phyloP scores from a whole-genome alignment of 2,797 vertebrate species.

The Lithobates pipiens region DNA sequence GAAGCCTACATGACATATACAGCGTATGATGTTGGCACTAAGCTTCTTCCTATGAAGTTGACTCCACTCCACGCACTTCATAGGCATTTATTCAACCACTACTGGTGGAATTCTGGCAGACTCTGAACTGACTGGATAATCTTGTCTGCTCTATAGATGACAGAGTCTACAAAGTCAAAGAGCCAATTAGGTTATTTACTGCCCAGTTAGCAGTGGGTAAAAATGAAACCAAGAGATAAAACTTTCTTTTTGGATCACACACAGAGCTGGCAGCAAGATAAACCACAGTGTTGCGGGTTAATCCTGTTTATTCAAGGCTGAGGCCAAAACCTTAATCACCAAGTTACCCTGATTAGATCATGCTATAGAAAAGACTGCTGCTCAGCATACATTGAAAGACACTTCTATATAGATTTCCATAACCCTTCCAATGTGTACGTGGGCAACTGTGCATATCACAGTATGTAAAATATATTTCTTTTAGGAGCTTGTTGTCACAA shows the following conservation, averaged over 20 bases:
- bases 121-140: constrained; percentile 1
- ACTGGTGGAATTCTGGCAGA: constrained; percentile 37
- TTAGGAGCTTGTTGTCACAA: background rate
- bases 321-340: constrained; percentile 45
- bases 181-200: constrained; percentile 42
- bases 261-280: constrained; percentile 36
- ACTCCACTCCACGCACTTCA: constrained; percentile 28
- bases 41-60: constrained; percentile 18
- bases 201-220: constrained; percentile 19
- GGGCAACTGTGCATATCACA: background rate
- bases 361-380: constrained; percentile 37
- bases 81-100: constrained; percentile 29
- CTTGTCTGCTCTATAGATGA: constrained; percentile 19
- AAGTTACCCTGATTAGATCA: constrained; percentile 34
- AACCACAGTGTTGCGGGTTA: constrained; percentile 43
- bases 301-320: constrained; percentile 35
- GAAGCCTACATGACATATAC: background rate
- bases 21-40: constrained; percentile 12
- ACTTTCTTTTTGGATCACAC: constrained; percentile 45
- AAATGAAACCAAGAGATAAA: constrained; percentile 34
- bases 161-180: constrained; percentile 36
- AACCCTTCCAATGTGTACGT: background rate
- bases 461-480: background rate
- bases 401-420: background rate
- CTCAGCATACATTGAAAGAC: background rate